These are phyloP conservation scores for Leptarthrus brevirostris DNA, from an alignment of 2,888 invertebrate species.

Conservation along the genomic window DNA sequence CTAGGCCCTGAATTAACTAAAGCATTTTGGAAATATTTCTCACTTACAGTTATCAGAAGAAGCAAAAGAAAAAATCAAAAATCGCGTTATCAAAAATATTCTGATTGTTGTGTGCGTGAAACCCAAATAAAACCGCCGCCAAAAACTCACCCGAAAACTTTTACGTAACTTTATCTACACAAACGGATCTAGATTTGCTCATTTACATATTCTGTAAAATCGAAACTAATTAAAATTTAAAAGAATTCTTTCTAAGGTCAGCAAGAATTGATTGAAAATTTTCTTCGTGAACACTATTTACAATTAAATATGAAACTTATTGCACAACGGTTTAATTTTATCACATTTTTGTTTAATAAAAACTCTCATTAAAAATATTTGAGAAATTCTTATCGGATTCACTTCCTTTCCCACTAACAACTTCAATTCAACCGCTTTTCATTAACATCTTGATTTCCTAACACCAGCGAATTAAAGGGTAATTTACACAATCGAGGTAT, in stretches of 20 bases:
- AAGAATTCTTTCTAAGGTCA: background rate
- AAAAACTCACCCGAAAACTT: slow-evolving; percentile 1
- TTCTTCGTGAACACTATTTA: no score
- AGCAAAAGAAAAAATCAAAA: background rate
- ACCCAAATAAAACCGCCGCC: background rate
- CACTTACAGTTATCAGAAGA: background rate
- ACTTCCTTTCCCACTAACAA: background rate
- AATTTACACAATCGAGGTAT: slow-evolving; percentile 6
- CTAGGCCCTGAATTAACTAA: no score
- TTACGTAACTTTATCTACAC: background rate
- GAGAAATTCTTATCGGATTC: background rate
- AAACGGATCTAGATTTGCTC: background rate
- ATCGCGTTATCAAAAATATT: slow-evolving; percentile 12
- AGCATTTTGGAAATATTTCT: no score
- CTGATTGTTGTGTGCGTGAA: background rate
- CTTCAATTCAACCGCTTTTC: no score
- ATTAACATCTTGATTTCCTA: background rate
- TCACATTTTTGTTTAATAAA: no score
- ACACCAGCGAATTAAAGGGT: background rate
- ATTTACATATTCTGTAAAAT: background rate
- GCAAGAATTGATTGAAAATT: no score
- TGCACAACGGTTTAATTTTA: no score
- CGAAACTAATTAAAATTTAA: background rate
- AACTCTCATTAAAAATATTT: no score
- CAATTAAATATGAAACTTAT: no score